These are phyloP conservation scores for Rhopalosiphum nymphaeae DNA, from an alignment of 2,888 invertebrate species.

Conservation along the genomic window DNA sequence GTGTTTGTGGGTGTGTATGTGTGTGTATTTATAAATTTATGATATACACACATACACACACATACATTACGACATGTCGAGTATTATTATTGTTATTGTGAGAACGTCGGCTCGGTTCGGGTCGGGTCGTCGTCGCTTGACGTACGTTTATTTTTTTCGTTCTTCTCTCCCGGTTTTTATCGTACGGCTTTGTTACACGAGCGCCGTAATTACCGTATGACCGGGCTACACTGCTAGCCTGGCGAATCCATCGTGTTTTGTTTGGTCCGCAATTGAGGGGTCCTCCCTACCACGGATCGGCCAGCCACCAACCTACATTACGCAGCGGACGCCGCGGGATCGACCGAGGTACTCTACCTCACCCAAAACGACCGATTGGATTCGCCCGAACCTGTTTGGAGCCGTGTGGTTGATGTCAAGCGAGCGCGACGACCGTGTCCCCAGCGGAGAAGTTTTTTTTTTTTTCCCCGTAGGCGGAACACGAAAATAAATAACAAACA, in stretches of 20 bases:
- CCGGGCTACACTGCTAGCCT: slow-evolving; percentile 11
- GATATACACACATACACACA: background rate
- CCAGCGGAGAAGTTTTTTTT: slow-evolving; percentile 63
- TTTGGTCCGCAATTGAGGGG: slow-evolving; percentile 30
- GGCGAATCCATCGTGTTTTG: slow-evolving; percentile 61
- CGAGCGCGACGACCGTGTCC: slow-evolving; percentile 58
- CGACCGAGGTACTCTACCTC: slow-evolving; percentile 54
- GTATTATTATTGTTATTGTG: slow-evolving; percentile 45
- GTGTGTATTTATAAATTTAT: background rate
- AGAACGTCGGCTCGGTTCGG: slow-evolving; percentile 1
- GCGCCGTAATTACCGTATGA: slow-evolving; percentile 47
- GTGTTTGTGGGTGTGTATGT: background rate
- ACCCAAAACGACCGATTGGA: slow-evolving; percentile 22
- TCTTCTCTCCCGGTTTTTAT: slow-evolving; percentile 19
- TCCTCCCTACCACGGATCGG: background rate
- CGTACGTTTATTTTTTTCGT: background rate
- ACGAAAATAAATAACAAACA: slow-evolving; percentile 57
- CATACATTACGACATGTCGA: background rate
- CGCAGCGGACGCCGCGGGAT: background rate
- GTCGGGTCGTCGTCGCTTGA: background rate
- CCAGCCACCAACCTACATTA: background rate
- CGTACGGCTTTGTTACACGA: slow-evolving; percentile 56
- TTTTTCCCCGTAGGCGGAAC: slow-evolving; percentile 54
- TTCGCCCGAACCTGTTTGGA: slow-evolving; percentile 63
- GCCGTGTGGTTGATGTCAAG: slow-evolving; percentile 57